A percentile compares a stretch with the other conserved stretches of the same genome.
Conservation (phyloP, 2,888 invertebrate genomes). For the Acanthosepion lycidas region DNA sequence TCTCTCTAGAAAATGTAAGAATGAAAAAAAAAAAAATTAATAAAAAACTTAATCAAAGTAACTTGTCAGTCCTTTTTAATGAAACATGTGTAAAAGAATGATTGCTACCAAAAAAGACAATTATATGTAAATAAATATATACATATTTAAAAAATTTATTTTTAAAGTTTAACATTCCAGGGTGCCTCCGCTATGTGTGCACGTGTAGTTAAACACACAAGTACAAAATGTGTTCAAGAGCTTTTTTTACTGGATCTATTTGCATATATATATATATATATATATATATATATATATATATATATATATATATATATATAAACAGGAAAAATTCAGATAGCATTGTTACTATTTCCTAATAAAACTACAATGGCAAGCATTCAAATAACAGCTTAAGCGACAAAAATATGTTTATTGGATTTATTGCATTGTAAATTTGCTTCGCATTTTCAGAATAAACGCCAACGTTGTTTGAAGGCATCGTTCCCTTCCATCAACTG, state of each 20-base stretch:
- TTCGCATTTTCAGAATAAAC: not conserved
- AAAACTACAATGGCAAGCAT: not conserved
- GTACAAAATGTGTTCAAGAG: too few species aligned
- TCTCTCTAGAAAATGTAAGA: too few species aligned
- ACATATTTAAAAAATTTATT: not conserved
- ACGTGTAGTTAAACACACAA: too few species aligned
- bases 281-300: not conserved
- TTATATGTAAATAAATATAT: not conserved
- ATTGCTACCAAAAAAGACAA: too few species aligned
- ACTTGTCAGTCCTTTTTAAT: too few species aligned
- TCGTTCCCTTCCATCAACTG: not conserved
- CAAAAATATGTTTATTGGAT: not conserved
- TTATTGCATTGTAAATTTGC: not conserved
- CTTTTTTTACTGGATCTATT: not conserved
- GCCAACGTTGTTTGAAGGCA: not conserved
- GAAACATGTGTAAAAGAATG: too few species aligned
- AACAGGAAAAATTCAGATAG: not conserved
- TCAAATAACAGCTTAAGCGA: not conserved
- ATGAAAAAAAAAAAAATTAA: too few species aligned
- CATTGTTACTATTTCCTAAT: not conserved
- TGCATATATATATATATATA: not conserved
- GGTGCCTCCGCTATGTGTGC: too few species aligned
- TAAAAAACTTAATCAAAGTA: too few species aligned
- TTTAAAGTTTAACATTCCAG: too few species aligned
- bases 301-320: not conserved